These are phyloP conservation scores for Rostratula benghalensis DNA, from an alignment of 2,113 vertebrate genomes.

Conservation along the genomic window DNA sequence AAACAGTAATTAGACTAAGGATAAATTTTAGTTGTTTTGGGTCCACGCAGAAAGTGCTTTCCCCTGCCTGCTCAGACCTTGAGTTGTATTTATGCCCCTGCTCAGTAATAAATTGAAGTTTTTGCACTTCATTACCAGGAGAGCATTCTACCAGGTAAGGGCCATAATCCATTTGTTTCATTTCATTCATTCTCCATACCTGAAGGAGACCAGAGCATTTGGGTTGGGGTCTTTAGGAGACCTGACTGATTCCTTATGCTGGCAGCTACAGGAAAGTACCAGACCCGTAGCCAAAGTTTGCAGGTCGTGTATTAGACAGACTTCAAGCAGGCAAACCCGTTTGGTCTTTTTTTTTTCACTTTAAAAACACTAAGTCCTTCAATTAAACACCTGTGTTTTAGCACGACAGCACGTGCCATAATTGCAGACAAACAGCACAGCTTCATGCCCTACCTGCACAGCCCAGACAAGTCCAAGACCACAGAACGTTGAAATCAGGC, in stretches of 20 bases:
- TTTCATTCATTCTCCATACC: too few species aligned
- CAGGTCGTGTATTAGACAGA: not conserved
- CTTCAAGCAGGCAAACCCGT: not conserved
- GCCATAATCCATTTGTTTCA: not conserved
- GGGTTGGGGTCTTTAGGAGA: not conserved
- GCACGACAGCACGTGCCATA: not conserved
- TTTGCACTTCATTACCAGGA: not conserved
- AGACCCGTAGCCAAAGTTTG: fast-evolving
- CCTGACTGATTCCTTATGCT: fast-evolving
- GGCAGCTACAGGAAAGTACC: not conserved
- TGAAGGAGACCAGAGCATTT: not conserved
- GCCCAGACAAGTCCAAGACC: not conserved
- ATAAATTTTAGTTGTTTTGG: not conserved
- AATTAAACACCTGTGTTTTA: not conserved
- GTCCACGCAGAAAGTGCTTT: not conserved
- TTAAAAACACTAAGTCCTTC: not conserved
- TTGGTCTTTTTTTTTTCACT: not conserved
- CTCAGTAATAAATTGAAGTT: not conserved
- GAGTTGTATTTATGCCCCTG: not conserved
- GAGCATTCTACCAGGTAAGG: not conserved
- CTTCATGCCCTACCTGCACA: fast-evolving
- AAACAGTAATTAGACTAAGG: too few species aligned
- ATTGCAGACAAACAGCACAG: not conserved
- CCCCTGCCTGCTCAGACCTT: not conserved
- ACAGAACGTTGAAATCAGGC: not conserved